Conservation (phyloP, 2,113 vertebrate genomes). For the Chaenogobius annularis region DNA sequence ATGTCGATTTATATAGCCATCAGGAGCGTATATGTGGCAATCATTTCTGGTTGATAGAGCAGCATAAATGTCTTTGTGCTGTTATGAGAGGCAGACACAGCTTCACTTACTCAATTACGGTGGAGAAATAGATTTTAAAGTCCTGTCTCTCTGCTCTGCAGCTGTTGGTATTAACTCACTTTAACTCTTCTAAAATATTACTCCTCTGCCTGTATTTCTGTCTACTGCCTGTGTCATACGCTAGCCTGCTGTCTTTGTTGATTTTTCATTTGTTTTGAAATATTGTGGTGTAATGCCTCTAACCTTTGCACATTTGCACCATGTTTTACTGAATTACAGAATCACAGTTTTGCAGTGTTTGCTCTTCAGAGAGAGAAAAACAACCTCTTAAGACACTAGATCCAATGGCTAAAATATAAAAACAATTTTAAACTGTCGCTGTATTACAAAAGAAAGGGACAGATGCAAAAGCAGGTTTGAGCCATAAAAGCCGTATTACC, state of each 20-base stretch:
- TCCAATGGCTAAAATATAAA: constrained; percentile 10
- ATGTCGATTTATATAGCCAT: constrained; percentile 9
- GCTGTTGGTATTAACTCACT: constrained; percentile 38
- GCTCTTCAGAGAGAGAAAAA: constrained; percentile 5
- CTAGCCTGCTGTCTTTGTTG: not conserved
- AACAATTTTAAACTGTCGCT: not conserved
- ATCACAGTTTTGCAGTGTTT: not conserved
- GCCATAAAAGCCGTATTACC: constrained; percentile 29
- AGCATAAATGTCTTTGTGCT: constrained; percentile 7
- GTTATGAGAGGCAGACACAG: constrained; percentile 13
- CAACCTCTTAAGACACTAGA: not conserved
- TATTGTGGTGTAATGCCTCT: constrained; percentile 3
- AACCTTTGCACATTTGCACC: constrained; percentile 22
- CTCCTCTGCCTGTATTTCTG: not conserved
- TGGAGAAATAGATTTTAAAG: constrained; percentile 38
- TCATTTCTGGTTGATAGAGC: constrained; percentile 11
- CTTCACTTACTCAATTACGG: constrained; percentile 43
- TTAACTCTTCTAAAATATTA: constrained; percentile 16
- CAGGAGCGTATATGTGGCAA: not conserved
- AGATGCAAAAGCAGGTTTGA: constrained; percentile 32
- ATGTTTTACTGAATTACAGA: constrained; percentile 1
- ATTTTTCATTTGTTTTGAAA: constrained; percentile 13
- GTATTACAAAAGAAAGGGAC: constrained; percentile 31
- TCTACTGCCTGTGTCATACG: not conserved
- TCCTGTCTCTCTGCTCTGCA: constrained; percentile 30